A percentile compares a stretch with the other conserved stretches of the same genome.
These are phyloP conservation scores for Dolichopus griseipennis DNA, from an alignment of 2,888 invertebrate genomes.

Conservation along the genomic window DNA sequence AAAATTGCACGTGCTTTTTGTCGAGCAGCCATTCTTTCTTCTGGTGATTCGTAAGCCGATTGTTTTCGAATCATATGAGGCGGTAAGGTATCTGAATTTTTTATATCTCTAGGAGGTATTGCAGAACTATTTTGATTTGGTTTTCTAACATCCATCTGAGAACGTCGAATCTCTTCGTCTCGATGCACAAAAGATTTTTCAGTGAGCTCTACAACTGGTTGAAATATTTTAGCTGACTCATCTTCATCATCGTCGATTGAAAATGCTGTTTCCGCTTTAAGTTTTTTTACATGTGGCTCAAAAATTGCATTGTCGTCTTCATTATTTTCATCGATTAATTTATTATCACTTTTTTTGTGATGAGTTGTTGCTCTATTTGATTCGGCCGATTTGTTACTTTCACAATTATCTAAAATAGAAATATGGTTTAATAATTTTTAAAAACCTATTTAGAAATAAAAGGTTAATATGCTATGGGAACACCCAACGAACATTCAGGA, in stretches of 20 bases:
- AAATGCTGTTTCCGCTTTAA: neutral
- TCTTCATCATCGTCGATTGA: neutral
- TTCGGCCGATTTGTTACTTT: neutral
- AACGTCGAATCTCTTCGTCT: neutral
- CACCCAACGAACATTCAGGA: no score
- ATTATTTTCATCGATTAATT: neutral
- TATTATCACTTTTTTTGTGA: neutral
- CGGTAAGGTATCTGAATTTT: neutral
- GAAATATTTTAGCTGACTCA: neutral
- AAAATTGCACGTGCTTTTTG: neutral
- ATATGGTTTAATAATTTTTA: neutral
- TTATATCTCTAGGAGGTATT: neutral
- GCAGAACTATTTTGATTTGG: neutral
- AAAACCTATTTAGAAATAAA: no score
- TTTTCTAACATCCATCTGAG: neutral
- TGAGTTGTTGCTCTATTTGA: neutral
- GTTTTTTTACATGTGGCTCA: neutral
- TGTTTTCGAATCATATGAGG: neutral
- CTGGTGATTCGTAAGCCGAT: neutral
- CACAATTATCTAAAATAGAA: neutral
- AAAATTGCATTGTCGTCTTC: conserved; percentile 2
- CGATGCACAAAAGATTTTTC: neutral
- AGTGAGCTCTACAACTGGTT: neutral
- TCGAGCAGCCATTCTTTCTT: neutral
- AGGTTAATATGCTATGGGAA: no score